phyloP scores from a whole-genome alignment of 2,888 invertebrate genomes.

The Oscheius sp. region DNA sequence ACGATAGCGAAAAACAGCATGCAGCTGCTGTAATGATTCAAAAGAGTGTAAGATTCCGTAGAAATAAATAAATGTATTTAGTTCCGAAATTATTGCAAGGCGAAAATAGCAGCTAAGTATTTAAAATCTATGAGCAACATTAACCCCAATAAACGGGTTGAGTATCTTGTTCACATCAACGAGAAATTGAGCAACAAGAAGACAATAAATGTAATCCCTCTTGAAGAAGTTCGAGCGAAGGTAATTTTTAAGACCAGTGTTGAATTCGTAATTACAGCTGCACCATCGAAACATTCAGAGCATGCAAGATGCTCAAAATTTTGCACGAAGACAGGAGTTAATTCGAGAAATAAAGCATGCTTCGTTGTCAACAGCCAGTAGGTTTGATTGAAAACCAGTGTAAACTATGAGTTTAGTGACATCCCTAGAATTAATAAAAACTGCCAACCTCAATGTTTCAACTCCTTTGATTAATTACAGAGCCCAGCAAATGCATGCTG shows the following conservation, averaged over 20 bases:
- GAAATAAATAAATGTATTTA: not conserved
- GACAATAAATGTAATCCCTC: not conserved
- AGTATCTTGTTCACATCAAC: slow-evolving; percentile 22
- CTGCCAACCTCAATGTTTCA: not conserved
- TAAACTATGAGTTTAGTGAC: slow-evolving; percentile 10
- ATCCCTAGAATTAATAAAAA: not conserved
- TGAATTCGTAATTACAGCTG: not conserved
- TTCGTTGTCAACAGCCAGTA: slow-evolving; percentile 18
- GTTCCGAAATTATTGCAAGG: slow-evolving; percentile 10
- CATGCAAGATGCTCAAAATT: not conserved
- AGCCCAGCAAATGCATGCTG: slow-evolving; percentile 2
- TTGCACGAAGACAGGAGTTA: not conserved
- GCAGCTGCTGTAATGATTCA: slow-evolving; percentile 29
- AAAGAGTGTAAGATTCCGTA: slow-evolving; percentile 17
- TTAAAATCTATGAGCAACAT: not conserved
- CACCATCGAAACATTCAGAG: not conserved
- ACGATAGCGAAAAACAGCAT: slow-evolving; percentile 9
- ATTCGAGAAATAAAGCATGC: slow-evolving; percentile 8
- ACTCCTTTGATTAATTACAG: slow-evolving; percentile 13
- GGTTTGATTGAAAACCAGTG: not conserved
- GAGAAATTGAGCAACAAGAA: slow-evolving; percentile 26
- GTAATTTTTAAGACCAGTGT: not conserved
- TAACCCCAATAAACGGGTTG: slow-evolving; percentile 25
- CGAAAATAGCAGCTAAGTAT: not conserved
- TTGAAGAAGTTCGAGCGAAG: slow-evolving; percentile 22